phyloP scores from a whole-genome alignment of 92 coral and sea anemone species.

The Heliopora coerulea region DNA sequence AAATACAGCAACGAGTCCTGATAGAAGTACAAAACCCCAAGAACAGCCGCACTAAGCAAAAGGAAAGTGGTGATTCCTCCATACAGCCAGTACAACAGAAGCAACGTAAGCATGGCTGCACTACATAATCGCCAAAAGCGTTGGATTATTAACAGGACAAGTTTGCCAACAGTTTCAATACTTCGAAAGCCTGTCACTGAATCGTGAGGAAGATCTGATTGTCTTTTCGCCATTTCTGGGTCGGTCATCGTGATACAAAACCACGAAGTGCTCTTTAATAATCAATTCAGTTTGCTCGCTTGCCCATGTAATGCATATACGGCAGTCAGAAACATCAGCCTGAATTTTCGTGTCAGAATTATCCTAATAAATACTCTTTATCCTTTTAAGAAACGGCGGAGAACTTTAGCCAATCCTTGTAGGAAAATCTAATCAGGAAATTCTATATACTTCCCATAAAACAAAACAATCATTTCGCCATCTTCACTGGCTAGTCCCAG shows the following conservation, averaged over 20 bases:
- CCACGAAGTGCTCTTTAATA: no score
- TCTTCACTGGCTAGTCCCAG: no score
- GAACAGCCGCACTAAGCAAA: conserved; percentile 82
- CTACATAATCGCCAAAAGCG: conserved; percentile 95
- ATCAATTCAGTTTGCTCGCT: no score
- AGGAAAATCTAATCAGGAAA: no score
- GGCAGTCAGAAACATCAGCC: no score
- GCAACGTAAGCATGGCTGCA: conserved; percentile 85
- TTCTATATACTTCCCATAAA: no score
- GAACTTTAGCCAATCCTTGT: no score
- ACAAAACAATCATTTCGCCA: no score
- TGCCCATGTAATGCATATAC: no score
- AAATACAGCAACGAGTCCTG: conserved; percentile 90
- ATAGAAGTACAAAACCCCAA: conserved; percentile 89
- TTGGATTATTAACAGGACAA: conserved; percentile 73
- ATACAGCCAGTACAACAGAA: conserved; percentile 88
- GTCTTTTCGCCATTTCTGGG: conserved; percentile 65
- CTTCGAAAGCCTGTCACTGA: conserved; percentile 84
- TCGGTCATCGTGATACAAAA: conserved; percentile 17
- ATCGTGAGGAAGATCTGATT: conserved; percentile 51
- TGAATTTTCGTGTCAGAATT: no score
- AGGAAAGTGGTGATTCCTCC: conserved; percentile 95
- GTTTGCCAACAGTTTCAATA: conserved; percentile 79
- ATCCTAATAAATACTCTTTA: no score
- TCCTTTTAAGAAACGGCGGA: no score